Evolutionary conservation across 2,797 vertebrate genomes (phyloP), one percentile per base, ranked within the genome.

Genomic region (Cyclopterus lumpus): DNA sequence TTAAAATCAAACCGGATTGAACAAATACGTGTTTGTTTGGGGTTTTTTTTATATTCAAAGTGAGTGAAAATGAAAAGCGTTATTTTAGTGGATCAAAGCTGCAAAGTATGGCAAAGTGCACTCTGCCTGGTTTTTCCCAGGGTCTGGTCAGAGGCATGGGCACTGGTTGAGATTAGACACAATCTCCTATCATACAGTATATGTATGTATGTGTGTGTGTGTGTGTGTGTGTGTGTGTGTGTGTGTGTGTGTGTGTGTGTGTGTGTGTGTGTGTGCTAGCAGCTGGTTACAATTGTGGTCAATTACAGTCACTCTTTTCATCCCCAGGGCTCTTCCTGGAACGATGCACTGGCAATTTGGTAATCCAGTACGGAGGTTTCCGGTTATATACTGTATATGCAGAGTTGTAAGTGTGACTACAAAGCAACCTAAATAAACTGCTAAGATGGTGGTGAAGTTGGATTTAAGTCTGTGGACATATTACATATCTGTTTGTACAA

Each of bases 261-360:
- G 2, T n/a, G n/a, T n/a, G n/a, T n/a, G n/a, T n/a, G n/a, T n/a
- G n/a, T n/a, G n/a, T 36, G 20, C 73, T 20, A 51, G 76, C 57
- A 70, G 57, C 69, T 67, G 73, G 44, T 53, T 55, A 49, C 53
- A 73, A 68, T 28, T 81, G 65, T 40, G 38, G 42, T n/a, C 38
- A 71, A 84, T 62, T 76, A 61, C 67, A 72, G 44, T 46, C 0
- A 1, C 44, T 63, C 63, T 65, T 72, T 69, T 68, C 18, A 54
- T 58, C 36, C 67, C 44, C 8, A 46, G 42, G 26, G 36, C 36
- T 70, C 42, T 55, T 53, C 28, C 53, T 77, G 51, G 40, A 32
- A 57, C 10, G 24, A 67, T 53, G 15, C 18, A 57, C 49, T 9
- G 9, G 8, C 20, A 30, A 64, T 71, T 53, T 55, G 5, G 36